Conservation (phyloP, 2,888 invertebrate genomes). For the Caenorhabditis macrosperma region DNA sequence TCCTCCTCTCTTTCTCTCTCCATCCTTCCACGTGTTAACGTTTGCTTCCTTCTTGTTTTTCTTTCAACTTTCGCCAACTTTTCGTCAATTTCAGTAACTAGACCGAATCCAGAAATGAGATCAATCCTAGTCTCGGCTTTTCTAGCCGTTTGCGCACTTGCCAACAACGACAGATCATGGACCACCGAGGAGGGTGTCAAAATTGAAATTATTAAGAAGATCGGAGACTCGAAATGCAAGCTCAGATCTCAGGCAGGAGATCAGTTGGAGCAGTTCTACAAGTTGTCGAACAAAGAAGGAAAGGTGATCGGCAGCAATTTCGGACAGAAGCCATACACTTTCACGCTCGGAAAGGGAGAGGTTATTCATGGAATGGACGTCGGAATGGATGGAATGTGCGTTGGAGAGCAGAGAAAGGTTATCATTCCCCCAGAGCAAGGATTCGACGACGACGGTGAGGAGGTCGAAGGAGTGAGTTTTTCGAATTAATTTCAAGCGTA, state of each 20-base stretch:
- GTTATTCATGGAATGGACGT: slow-evolving; percentile 78
- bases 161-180: slow-evolving; percentile 72
- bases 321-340: slow-evolving; percentile 77
- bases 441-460: slow-evolving; percentile 73
- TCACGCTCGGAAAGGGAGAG: slow-evolving; percentile 75
- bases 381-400: slow-evolving; percentile 76
- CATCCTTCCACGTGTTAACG: slow-evolving; percentile 48
- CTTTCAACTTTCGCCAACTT: background rate
- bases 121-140: slow-evolving; percentile 1
- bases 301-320: slow-evolving; percentile 79
- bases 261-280: slow-evolving; percentile 78
- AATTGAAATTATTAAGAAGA: slow-evolving; percentile 79
- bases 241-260: slow-evolving; percentile 76
- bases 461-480: slow-evolving; percentile 62
- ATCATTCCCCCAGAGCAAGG: slow-evolving; percentile 77
- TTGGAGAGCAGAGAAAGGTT: slow-evolving; percentile 76
- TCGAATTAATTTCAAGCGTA: too few species aligned
- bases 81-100: slow-evolving; percentile 34
- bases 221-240: slow-evolving; percentile 78
- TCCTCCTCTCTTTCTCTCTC: slow-evolving; percentile 9
- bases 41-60: slow-evolving; percentile 13
- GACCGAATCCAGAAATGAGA: slow-evolving; percentile 6
- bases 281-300: slow-evolving; percentile 76
- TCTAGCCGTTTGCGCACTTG: slow-evolving; percentile 7
- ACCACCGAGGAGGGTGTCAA: slow-evolving; percentile 78